Evolutionary conservation across 37 sponge, comb jelly and placozoan species (phyloP).

Genomic region (Amphimedon queenslandica): DNA sequence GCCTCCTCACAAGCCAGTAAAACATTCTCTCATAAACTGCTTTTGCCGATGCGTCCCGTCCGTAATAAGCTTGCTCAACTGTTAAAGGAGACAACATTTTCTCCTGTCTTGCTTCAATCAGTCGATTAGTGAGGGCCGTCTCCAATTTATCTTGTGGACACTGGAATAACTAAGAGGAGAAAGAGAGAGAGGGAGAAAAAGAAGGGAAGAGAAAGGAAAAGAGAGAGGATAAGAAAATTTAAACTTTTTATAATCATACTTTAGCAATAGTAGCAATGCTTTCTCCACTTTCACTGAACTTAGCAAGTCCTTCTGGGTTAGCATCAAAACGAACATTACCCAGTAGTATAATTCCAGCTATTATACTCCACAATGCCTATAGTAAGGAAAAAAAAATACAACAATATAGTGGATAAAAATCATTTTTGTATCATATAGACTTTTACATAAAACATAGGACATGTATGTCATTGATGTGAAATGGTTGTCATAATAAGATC

Average conservation of each 20-base stretch:
- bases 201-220: background rate
- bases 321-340: slow-evolving; percentile 40
- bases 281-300: slow-evolving; percentile 12
- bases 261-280: no score
- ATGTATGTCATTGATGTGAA: no score
- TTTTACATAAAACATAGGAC: no score
- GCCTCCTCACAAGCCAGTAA: slow-evolving; percentile 54
- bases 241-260: no score
- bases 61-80: slow-evolving; percentile 70
- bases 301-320: slow-evolving; percentile 17
- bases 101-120: slow-evolving; percentile 61
- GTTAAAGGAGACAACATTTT: slow-evolving; percentile 58
- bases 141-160: slow-evolving; percentile 34
- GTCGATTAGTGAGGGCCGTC: slow-evolving; percentile 63
- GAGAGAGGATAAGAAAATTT: background rate
- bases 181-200: background rate
- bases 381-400: background rate
- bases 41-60: slow-evolving; percentile 77
- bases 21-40: slow-evolving; percentile 79
- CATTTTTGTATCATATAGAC: background rate
- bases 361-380: slow-evolving; percentile 59
- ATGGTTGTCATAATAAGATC: no score
- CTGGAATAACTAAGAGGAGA: slow-evolving; percentile 29
- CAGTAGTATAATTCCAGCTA: slow-evolving; percentile 60
- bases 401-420: background rate